Conservation (phyloP, 1,140 invertebrate genomes). For the Saccostrea glomerata region DNA sequence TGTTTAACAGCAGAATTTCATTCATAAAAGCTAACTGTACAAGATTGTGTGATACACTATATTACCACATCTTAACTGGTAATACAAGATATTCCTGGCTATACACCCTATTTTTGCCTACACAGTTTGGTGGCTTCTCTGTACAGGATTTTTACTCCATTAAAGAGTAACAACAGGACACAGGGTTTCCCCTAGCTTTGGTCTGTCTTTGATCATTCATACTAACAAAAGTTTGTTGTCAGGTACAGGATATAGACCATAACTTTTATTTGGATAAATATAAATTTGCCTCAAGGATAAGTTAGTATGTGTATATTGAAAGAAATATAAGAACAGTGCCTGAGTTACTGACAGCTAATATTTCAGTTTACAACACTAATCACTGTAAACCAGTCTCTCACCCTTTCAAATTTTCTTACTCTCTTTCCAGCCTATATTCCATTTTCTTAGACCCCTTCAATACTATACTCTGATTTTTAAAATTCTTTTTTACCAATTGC, state of each 20-base stretch:
- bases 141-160: not conserved
- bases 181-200: not conserved
- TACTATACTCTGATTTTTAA: too few relatives aligned
- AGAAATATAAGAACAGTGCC: too few relatives aligned
- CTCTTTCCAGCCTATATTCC: too few relatives aligned
- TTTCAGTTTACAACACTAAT: too few relatives aligned
- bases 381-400: too few relatives aligned
- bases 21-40: constrained; percentile 3
- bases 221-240: not conserved
- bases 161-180: not conserved
- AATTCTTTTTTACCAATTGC: too few relatives aligned
- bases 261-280: not conserved
- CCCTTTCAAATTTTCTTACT: too few relatives aligned
- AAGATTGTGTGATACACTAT: not conserved
- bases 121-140: not conserved
- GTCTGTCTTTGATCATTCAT: not conserved
- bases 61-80: not conserved
- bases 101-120: not conserved
- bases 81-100: not conserved
- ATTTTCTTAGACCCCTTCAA: too few relatives aligned
- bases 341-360: too few relatives aligned
- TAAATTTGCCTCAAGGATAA: constrained; percentile 3
- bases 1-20: not conserved
- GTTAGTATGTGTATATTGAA: too few relatives aligned
- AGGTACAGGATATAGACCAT: constrained; percentile 1